Conservation (phyloP, 2,888 invertebrate genomes). For the Apamea crenata region DNA sequence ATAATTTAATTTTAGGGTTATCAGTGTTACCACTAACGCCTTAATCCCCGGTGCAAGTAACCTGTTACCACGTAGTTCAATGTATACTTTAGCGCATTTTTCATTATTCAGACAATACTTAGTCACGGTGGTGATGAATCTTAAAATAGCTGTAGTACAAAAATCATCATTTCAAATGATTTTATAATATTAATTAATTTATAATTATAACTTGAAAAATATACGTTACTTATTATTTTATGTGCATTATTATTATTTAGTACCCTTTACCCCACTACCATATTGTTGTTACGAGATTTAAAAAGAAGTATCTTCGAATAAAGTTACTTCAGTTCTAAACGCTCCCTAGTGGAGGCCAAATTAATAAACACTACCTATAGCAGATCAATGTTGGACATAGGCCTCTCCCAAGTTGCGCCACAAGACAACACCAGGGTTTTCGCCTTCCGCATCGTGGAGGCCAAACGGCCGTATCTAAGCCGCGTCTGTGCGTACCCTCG, state of each 20-base stretch:
- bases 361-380: background rate
- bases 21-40: slow-evolving; percentile 59
- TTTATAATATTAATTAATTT: slow-evolving; percentile 81
- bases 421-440: background rate
- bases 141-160: slow-evolving; percentile 81
- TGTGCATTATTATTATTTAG: slow-evolving; percentile 60
- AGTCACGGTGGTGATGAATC: slow-evolving; percentile 80
- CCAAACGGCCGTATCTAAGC: no score
- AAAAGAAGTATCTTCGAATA: background rate
- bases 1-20: slow-evolving; percentile 48
- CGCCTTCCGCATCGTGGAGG: no score
- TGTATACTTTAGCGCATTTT: slow-evolving; percentile 72
- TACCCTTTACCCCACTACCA: background rate
- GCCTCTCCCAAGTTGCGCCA: background rate
- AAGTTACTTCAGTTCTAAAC: background rate
- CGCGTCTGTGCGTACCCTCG: background rate
- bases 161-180: slow-evolving; percentile 73
- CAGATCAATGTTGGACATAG: background rate
- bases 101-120: slow-evolving; percentile 78
- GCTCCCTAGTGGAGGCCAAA: background rate
- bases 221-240: slow-evolving; percentile 76
- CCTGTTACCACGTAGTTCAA: slow-evolving; percentile 73
- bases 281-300: background rate
- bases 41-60: slow-evolving; percentile 73
- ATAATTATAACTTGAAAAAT: slow-evolving; percentile 81